A percentile compares a stretch with the other conserved stretches of the same genome.
These are phyloP conservation scores for Macrobrachium nipponense DNA, from an alignment of 1,140 invertebrate genomes.

Conservation along the genomic window DNA sequence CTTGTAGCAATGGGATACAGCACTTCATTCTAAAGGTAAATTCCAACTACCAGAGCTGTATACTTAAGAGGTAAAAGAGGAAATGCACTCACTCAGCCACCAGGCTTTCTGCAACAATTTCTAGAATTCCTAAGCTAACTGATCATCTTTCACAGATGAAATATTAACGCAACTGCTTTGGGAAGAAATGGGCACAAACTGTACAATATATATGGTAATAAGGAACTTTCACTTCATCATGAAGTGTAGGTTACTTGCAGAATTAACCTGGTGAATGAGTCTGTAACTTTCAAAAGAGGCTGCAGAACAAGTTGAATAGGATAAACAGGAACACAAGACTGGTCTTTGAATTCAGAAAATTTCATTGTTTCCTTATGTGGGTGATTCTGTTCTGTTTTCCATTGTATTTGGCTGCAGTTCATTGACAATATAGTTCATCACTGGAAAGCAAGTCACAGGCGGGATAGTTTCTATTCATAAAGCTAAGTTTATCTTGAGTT, in stretches of 20 bases:
- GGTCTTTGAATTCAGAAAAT: too few species aligned
- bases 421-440: slow-evolving; percentile 16
- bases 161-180: background rate
- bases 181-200: too few species aligned
- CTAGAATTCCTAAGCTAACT: background rate
- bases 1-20: slow-evolving; percentile 23
- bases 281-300: too few species aligned
- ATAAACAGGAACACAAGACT: slow-evolving; percentile 1
- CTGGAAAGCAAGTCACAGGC: too few species aligned
- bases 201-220: too few species aligned
- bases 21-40: slow-evolving; percentile 24
- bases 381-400: too few species aligned
- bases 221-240: too few species aligned
- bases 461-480: slow-evolving; percentile 1
- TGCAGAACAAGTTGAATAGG: slow-evolving; percentile 7
- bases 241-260: too few species aligned
- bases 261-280: too few species aligned
- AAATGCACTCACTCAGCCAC: slow-evolving; percentile 7
- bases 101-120: background rate
- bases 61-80: slow-evolving; percentile 23
- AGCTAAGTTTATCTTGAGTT: slow-evolving; percentile 19
- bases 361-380: too few species aligned
- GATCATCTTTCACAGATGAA: background rate
- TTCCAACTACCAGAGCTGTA: slow-evolving; percentile 59
- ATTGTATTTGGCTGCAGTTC: background rate